Percentiles rank a stretch among this genome's conserved stretches.
Conservation (phyloP, 2,113 vertebrate genomes). For the Saguinus imperator region DNA sequence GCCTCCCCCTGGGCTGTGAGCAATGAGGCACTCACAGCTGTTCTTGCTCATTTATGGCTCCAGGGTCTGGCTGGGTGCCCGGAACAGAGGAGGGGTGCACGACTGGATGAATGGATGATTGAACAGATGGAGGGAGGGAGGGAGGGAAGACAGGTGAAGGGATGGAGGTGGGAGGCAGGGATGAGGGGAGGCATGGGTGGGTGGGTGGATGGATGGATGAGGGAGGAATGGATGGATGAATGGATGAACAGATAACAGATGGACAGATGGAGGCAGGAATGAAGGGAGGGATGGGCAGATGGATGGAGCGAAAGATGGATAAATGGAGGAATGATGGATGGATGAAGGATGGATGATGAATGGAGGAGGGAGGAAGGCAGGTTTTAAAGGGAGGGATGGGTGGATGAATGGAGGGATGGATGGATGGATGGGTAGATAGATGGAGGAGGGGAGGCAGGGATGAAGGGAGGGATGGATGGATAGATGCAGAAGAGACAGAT, state of each 20-base stretch:
- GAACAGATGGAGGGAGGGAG: too few species aligned
- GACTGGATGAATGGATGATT: too few species aligned
- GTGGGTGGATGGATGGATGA: rapidly evolving
- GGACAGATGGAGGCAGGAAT: too few species aligned
- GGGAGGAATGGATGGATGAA: rapidly evolving
- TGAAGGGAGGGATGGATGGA: too few species aligned
- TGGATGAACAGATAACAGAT: too few species aligned
- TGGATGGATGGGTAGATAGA: rapidly evolving
- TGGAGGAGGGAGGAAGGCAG: too few species aligned
- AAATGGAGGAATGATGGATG: background rate
- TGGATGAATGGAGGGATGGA: rapidly evolving
- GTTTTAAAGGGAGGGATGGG: too few species aligned
- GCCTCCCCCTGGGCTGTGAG: background rate
- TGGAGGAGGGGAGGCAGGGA: too few species aligned
- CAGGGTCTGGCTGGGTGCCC: background rate
- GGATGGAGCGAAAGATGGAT: rapidly evolving
- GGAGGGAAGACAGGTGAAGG: rapidly evolving
- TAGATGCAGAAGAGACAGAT: rapidly evolving
- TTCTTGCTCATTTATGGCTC: background rate
- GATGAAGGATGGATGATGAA: too few species aligned
- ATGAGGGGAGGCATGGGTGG: rapidly evolving
- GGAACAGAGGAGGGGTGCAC: background rate
- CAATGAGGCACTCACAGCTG: background rate
- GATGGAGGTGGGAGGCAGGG: rapidly evolving
- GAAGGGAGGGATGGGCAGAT: too few species aligned